Base-by-base conservation (phyloP, 2,888 invertebrate genomes). In the Dione vanillae region DNA sequence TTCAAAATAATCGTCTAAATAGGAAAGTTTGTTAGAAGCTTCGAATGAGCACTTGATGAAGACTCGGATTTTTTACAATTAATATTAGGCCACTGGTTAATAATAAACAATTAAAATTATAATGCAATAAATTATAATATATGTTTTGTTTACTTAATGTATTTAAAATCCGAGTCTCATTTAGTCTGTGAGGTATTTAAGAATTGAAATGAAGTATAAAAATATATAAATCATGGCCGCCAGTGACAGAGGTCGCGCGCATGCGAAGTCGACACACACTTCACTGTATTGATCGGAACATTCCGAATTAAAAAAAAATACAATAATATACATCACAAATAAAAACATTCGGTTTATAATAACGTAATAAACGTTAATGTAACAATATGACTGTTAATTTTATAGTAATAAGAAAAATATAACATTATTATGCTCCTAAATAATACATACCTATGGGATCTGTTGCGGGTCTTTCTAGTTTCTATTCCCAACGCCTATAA, bases 1-100 rank as follows among this genome's bases (percentile, higher is more conserved):
- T 91, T 74, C 87, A 92, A 93, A 93, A 92, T 92, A 91, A 89
- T 52, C 66, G 67, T 68, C 71, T 71, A 72, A 67, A 59, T 62
- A 58, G 56, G 68, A 67, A 58, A 49, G 40, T 65, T 51, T 51
- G 37, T 69, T 66, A 49, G 40, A 59, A 67, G 49, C 59, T 40
- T 67, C n/a, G 41, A 64, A 64, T 35, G 49, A 43, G 41, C 54
- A 59, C 20, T 20, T n/a, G 19, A 27, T 41, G 14, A 37, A 41
- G 51, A 51, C 61, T 35, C 67, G 61, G 43, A 43, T 67, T 51
- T 51, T 40, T 20, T 8, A 54, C 47, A 67, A 35, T 27, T n/a
- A 59, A 45, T 43, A 37, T 64, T 64, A 64, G 62, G 62, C 62
- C 62, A 64, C 27, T 47, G 37, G 16, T 14, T 51, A 61, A 56